These are phyloP conservation scores for Chrysolina americana DNA, from an alignment of 2,888 invertebrate genomes.

Conservation along the genomic window DNA sequence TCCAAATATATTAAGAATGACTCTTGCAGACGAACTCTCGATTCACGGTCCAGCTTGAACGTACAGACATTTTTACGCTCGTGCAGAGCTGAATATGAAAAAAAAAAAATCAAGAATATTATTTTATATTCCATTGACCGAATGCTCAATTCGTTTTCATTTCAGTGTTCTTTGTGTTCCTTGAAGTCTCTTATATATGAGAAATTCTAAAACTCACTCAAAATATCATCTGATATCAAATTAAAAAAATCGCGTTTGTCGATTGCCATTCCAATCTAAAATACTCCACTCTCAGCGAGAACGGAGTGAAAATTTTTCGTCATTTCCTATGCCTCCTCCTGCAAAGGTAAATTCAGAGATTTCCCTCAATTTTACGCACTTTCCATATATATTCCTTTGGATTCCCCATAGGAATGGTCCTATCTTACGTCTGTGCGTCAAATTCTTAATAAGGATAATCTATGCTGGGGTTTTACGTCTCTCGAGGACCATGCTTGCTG, in stretches of 20 bases:
- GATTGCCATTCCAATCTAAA: neutral
- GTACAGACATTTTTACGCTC: too few species aligned
- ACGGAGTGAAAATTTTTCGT: neutral
- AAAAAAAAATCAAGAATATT: too few species aligned
- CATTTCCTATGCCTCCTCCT: neutral
- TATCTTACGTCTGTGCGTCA: slow-evolving; percentile 47
- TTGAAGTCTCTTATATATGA: too few species aligned
- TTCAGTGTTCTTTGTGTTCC: too few species aligned
- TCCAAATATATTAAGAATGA: too few species aligned
- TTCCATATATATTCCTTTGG: slow-evolving; percentile 43
- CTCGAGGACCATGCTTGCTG: slow-evolving; percentile 39
- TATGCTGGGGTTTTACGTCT: slow-evolving; percentile 44
- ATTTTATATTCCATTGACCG: too few species aligned
- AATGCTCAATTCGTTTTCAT: too few species aligned
- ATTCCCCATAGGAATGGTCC: slow-evolving; percentile 43
- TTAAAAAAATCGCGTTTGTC: neutral
- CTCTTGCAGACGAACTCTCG: too few species aligned
- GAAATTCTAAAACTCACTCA: too few species aligned
- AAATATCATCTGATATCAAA: neutral
- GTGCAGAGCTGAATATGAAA: too few species aligned
- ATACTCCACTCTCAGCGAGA: neutral
- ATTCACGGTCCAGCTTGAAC: too few species aligned
- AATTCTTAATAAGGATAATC: slow-evolving; percentile 51
- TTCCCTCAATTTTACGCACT: slow-evolving; percentile 41
- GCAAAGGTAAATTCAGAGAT: slow-evolving; percentile 16